phyloP scores from a whole-genome alignment of 2,113 vertebrate species.

The Phyllopteryx taeniolatus region DNA sequence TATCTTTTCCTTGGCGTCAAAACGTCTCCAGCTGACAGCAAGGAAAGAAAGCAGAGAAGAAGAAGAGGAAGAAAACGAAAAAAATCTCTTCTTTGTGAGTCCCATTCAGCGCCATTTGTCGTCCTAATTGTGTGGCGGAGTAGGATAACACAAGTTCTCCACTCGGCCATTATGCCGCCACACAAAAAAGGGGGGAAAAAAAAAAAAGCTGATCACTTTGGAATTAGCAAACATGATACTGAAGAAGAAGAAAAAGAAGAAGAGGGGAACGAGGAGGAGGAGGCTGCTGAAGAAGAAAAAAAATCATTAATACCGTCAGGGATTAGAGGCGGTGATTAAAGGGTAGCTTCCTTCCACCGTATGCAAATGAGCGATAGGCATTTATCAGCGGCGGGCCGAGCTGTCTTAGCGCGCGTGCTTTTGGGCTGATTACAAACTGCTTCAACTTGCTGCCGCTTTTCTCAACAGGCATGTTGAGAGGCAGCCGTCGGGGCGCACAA shows the following conservation, averaged over 20 bases:
- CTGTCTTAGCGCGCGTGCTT: conserved; percentile 99
- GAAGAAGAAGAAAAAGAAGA: conserved; percentile 80
- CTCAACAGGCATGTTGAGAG: conserved; percentile 66
- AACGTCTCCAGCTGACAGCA: conserved; percentile 38
- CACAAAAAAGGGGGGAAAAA: conserved; percentile 91
- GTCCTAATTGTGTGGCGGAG: conserved; percentile 99
- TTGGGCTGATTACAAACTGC: conserved; percentile 99
- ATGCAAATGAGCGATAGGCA: conserved; percentile 99
- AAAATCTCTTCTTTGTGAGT: conserved; percentile 86
- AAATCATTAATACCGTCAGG: conserved; percentile 99
- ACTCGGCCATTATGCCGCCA: conserved; percentile 98
- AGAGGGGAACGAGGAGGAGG: background rate
- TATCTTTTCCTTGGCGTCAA: background rate
- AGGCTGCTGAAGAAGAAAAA: conserved; percentile 75
- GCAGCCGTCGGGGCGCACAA: conserved; percentile 83
- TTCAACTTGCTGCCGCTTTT: conserved; percentile 94
- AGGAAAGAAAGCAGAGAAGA: conserved; percentile 71
- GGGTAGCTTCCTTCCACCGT: conserved; percentile 99
- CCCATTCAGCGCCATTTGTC: conserved; percentile 98
- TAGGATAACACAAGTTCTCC: conserved; percentile 99
- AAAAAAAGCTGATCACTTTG: conserved; percentile 98
- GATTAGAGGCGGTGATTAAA: conserved; percentile 99
- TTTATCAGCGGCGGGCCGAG: conserved; percentile 99
- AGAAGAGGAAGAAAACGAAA: conserved; percentile 26
- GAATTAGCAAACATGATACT: conserved; percentile 99